phyloP scores from a whole-genome alignment of 2,113 vertebrate genomes.

The Paraplagusia blochii region DNA sequence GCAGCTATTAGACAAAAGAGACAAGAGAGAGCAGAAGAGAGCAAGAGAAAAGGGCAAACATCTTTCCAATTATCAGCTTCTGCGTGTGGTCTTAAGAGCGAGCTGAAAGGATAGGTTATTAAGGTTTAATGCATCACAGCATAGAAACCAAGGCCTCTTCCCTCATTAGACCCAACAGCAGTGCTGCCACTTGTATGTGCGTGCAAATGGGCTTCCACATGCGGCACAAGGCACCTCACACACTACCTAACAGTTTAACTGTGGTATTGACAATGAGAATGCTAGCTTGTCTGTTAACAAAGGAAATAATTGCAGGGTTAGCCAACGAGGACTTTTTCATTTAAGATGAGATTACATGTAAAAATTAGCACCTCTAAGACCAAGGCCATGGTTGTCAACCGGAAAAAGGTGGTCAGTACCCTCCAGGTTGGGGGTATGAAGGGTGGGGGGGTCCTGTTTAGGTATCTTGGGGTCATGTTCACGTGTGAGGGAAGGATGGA shows the following conservation, averaged over 20 bases:
- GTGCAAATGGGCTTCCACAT: neutral
- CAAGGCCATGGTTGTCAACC: no score
- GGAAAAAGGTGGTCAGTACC: no score
- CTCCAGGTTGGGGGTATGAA: no score
- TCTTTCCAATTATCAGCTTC: conserved; percentile 71
- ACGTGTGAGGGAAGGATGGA: no score
- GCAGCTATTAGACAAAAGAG: conserved; percentile 60
- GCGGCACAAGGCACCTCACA: conserved; percentile 55
- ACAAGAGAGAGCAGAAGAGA: conserved; percentile 36
- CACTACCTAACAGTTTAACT: conserved; percentile 63
- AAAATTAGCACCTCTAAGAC: no score
- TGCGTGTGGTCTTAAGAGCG: conserved; percentile 60
- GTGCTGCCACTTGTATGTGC: neutral
- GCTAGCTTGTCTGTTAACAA: conserved; percentile 52
- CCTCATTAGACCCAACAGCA: conserved; percentile 64
- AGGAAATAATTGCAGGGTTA: conserved; percentile 65
- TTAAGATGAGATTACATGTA: conserved; percentile 46
- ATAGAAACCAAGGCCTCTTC: conserved; percentile 66
- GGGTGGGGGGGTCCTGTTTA: no score
- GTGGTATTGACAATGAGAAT: conserved; percentile 60
- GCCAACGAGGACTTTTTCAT: conserved; percentile 60
- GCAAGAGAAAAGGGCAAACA: conserved; percentile 58
- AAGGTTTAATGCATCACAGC: conserved; percentile 71
- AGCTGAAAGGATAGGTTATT: conserved; percentile 72
- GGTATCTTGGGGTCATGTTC: no score